Evolutionary conservation across 2,113 vertebrate genomes (phyloP).

Genomic region (Taurulus bubalis): DNA sequence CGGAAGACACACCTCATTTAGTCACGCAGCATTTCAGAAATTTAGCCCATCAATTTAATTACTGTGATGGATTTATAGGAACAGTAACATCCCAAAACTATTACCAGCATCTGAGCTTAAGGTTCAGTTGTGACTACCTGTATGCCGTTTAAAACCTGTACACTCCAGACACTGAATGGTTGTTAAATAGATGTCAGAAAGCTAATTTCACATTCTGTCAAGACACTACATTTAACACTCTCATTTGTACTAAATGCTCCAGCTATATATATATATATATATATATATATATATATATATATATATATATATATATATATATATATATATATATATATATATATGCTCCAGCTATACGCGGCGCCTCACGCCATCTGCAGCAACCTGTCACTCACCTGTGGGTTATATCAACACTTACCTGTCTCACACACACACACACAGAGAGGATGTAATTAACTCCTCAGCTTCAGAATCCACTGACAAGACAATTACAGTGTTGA

Average conservation of each 20-base stretch:
- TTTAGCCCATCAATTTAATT: not conserved
- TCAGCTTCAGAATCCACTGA: constrained; percentile 38
- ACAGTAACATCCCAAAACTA: not conserved
- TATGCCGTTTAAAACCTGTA: not conserved
- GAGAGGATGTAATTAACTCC: constrained; percentile 57
- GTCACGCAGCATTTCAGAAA: constrained; percentile 7
- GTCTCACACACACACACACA: constrained; percentile 6
- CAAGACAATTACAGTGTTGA: constrained; percentile 62
- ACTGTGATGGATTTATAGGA: not conserved
- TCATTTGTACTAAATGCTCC: constrained; percentile 25
- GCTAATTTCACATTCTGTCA: constrained; percentile 16
- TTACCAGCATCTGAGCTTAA: not conserved
- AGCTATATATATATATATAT: not conserved
- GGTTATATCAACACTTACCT: constrained; percentile 7
- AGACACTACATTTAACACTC: not conserved
- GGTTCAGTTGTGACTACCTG: not conserved
- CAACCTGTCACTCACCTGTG: constrained; percentile 55
- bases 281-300: not conserved
- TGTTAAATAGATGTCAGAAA: not conserved
- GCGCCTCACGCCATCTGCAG: constrained; percentile 13
- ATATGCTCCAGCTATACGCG: constrained; percentile 4
- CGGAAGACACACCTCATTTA: constrained; percentile 47
- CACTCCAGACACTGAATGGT: not conserved
- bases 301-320: not conserved
- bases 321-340: no score